Evolutionary conservation across 2,113 vertebrate genomes (phyloP).

Genomic region (Cinclus cinclus): DNA sequence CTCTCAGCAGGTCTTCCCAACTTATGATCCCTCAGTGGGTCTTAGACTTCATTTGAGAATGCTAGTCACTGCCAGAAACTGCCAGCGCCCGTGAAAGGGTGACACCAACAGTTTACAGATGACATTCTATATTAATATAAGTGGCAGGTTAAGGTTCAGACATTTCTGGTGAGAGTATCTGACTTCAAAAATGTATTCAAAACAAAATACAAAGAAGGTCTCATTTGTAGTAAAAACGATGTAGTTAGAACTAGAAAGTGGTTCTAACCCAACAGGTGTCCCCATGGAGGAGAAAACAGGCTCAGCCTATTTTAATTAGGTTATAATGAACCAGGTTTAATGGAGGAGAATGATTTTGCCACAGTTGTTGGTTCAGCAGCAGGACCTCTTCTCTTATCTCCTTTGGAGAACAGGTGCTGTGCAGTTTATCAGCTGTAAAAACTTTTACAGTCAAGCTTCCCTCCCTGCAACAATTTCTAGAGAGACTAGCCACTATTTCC

Average conservation of each 20-base stretch:
- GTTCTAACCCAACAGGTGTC: not conserved
- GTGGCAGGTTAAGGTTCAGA: not conserved
- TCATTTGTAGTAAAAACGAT: not conserved
- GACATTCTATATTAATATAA: not conserved
- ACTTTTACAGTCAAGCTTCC: rapidly evolving
- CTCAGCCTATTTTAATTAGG: not conserved
- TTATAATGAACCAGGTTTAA: not conserved
- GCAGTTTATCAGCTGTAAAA: not conserved
- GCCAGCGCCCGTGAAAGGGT: not conserved
- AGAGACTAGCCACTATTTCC: not conserved
- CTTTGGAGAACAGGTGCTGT: not conserved
- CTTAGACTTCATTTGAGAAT: not conserved
- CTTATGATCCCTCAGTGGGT: rapidly evolving
- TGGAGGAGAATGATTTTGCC: not conserved
- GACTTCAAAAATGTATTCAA: not conserved
- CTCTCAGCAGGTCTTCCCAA: not conserved
- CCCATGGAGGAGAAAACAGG: not conserved
- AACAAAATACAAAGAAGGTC: not conserved
- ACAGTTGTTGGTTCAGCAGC: not conserved
- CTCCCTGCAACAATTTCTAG: not conserved
- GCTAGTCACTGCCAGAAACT: rapidly evolving
- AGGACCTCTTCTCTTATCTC: not conserved
- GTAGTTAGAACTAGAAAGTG: too few relatives aligned
- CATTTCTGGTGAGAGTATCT: not conserved
- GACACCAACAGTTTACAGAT: not conserved